phyloP scores from a whole-genome alignment of 2,888 invertebrate species.

The Odontocolon sp. region DNA sequence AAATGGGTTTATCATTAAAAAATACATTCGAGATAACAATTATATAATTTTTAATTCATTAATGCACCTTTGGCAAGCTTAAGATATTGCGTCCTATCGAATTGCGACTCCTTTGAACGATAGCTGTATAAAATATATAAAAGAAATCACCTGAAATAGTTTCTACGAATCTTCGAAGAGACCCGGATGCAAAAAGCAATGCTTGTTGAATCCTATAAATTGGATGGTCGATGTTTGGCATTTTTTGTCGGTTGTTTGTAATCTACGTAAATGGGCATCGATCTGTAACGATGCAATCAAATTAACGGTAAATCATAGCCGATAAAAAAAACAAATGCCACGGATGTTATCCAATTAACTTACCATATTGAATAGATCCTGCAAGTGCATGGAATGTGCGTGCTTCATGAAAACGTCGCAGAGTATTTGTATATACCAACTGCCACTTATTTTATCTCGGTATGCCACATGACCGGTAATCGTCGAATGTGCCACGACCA shows the following conservation, averaged over 20 bases:
- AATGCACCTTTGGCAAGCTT: no score
- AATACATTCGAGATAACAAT: slow-evolving; percentile 28
- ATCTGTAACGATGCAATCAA: not conserved
- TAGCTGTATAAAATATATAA: not conserved
- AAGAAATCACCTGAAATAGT: not conserved
- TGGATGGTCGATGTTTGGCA: slow-evolving; percentile 73
- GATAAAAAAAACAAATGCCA: no score
- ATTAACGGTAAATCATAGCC: no score
- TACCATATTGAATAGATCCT: slow-evolving; percentile 73
- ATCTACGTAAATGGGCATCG: not conserved
- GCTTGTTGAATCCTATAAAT: slow-evolving; percentile 73
- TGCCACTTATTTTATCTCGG: slow-evolving; percentile 82
- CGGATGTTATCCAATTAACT: no score
- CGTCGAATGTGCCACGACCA: slow-evolving; percentile 82
- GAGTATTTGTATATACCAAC: slow-evolving; percentile 84
- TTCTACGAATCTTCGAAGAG: slow-evolving; percentile 66
- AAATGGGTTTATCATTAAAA: slow-evolving; percentile 30
- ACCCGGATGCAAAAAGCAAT: slow-evolving; percentile 77
- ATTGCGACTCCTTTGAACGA: not conserved
- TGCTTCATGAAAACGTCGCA: slow-evolving; percentile 81
- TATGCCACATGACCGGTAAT: slow-evolving; percentile 82
- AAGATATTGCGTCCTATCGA: no score
- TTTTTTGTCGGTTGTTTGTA: slow-evolving; percentile 8
- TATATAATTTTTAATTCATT: not conserved
- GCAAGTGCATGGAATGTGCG: slow-evolving; percentile 69